Percentiles rank a stretch among this genome's conserved stretches.
These are phyloP conservation scores for Drosophila eohydei DNA, from an alignment of 2,888 invertebrate species.

Conservation along the genomic window DNA sequence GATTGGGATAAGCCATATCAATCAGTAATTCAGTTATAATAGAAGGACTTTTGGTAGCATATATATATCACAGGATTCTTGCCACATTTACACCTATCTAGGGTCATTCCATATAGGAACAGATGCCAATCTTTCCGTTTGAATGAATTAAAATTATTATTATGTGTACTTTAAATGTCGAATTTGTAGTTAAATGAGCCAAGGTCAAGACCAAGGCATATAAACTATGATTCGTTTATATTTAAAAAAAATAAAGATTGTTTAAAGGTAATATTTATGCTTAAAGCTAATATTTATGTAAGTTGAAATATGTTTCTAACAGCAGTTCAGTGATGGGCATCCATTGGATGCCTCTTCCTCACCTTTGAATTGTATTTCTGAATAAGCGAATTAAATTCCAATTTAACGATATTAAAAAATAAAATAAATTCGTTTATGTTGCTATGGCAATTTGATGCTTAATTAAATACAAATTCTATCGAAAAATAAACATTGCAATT, in stretches of 20 bases:
- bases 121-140: too few species aligned
- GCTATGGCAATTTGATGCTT: not conserved
- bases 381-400: not conserved
- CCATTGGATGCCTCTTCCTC: not conserved
- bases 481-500: not conserved
- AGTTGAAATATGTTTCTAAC: not conserved
- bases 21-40: too few species aligned
- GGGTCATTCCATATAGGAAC: too few species aligned
- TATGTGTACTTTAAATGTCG: too few species aligned
- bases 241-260: not conserved
- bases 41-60: too few species aligned
- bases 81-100: too few species aligned
- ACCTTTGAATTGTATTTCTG: not conserved
- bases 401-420: not conserved
- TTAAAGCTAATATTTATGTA: not conserved
- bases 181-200: too few species aligned
- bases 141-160: too few species aligned
- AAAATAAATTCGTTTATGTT: not conserved
- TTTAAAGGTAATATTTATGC: not conserved
- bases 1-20: too few species aligned
- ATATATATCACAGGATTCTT: too few species aligned
- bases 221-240: too few species aligned
- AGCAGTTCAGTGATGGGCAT: not conserved
- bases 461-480: not conserved
- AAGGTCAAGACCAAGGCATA: too few species aligned